Evolutionary conservation across 92 coral and sea anemone genomes (phyloP), one percentile per base, ranked within the genome.

Genomic region (Paragorgia papillata): DNA sequence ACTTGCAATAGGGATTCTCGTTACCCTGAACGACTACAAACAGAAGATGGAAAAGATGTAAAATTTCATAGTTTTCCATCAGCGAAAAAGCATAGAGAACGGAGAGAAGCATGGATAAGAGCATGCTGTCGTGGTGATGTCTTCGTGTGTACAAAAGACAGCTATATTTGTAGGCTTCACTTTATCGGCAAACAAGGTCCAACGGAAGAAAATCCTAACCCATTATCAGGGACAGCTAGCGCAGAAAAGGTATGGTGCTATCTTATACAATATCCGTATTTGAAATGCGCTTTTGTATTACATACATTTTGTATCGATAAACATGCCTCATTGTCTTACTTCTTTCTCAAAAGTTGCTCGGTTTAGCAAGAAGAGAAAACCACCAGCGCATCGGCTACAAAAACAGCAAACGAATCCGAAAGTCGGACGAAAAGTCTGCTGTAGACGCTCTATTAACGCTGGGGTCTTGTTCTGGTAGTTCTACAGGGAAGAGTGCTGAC

Each of bases 91-190:
- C 28, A 66, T 18, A 66, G 21, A 26, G 57, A 44, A 66, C n/a
- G 48, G 7, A 35, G 74, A 44, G 74, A 66, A n/a, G 32, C 29
- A 1, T 66, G 74, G 74, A 66, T 44, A 7, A 7, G 31, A 20
- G 74, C 74, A 40, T 66, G 57, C 57, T 48, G 48, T 48, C 43
- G 74, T n/a, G 74, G 74, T 48, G 74, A 66, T 66, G 0, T 7
- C 37, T 66, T 66, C 29, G 31, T 40, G 22, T 66, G 55, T 28
- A 66, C 32, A 4, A 40, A 66, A 14, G 55, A 66, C 30, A 66
- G 74, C 48, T 66, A 66, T 19, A 22, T 66, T 9, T 66, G 74
- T 41, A 66, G 73, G 27, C 54, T 65, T 65, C 50, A 65, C 8
- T 62, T 62, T 21, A 33, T 62, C 40, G 68, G 68, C 1, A 19